Evolutionary conservation across 2,113 vertebrate species (phyloP).

Genomic region (Oryzias woworae): DNA sequence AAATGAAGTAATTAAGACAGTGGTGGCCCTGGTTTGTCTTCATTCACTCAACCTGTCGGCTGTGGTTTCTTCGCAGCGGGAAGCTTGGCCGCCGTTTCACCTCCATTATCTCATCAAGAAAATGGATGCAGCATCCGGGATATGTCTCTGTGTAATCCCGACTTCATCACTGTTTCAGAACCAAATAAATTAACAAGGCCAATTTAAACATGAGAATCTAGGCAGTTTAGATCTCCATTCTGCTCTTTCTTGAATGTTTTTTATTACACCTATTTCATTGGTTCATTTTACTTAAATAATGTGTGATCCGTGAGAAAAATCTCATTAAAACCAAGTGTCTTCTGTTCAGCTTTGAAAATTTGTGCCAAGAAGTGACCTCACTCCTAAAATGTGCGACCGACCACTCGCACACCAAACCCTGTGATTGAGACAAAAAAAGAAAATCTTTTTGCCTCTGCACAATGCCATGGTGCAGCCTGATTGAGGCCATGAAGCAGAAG

Average conservation of each 20-base stretch:
- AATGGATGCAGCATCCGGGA: conserved; percentile 32
- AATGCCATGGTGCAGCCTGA: neutral
- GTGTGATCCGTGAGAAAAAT: neutral
- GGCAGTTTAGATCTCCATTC: neutral
- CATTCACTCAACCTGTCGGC: conserved; percentile 52
- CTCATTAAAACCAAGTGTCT: neutral
- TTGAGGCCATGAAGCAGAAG: neutral
- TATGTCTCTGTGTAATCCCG: conserved; percentile 8
- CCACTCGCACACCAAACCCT: neutral
- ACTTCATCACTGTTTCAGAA: conserved; percentile 15
- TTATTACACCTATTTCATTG: neutral
- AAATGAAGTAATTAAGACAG: conserved; percentile 56
- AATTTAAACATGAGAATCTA: neutral
- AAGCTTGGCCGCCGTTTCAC: conserved; percentile 33
- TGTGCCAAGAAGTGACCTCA: neutral
- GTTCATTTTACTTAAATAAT: neutral
- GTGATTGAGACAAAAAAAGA: neutral
- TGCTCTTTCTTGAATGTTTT: neutral
- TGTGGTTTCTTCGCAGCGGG: conserved; percentile 31
- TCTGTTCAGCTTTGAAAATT: neutral
- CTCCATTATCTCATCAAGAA: conserved; percentile 47
- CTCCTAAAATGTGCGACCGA: neutral
- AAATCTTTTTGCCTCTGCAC: conserved; percentile 1
- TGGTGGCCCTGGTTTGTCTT: conserved; percentile 53
- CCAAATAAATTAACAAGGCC: neutral